These are phyloP conservation scores for Butorides virescens DNA, from an alignment of 2,113 vertebrate species.

Conservation along the genomic window DNA sequence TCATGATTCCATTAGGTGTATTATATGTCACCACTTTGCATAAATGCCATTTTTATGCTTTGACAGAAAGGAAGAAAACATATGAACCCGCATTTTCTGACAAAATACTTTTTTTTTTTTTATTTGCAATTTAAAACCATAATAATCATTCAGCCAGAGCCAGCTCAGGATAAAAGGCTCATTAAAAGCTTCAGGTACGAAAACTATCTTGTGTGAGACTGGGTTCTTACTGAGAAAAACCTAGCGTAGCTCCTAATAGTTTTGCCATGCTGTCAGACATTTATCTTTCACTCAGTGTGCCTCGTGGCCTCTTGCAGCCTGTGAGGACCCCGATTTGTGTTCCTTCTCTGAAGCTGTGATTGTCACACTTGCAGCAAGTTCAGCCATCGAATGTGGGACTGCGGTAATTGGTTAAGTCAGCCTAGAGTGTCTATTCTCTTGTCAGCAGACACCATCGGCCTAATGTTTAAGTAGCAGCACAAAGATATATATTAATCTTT, in stretches of 20 bases:
- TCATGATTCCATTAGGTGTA: background rate
- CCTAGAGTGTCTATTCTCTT: background rate
- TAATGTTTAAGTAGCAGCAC: background rate
- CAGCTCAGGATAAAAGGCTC: background rate
- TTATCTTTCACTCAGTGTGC: background rate
- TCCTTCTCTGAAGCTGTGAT: background rate
- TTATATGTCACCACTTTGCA: background rate
- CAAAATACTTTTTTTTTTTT: background rate
- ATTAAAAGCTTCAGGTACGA: conserved; percentile 24
- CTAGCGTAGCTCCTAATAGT: background rate
- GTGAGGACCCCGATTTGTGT: background rate
- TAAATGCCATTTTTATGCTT: background rate
- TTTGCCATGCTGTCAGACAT: background rate
- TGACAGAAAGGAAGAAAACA: background rate
- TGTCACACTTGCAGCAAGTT: background rate
- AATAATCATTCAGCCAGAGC: background rate
- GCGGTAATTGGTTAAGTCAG: background rate
- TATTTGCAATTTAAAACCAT: background rate
- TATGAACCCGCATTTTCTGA: background rate
- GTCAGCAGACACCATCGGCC: background rate
- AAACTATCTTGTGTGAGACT: background rate
- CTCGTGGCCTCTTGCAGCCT: background rate
- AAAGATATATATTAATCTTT: background rate
- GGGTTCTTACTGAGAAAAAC: background rate
- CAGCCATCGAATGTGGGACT: background rate